Conservation (phyloP, 1,140 invertebrate genomes). For the Leptonema lineaticorne region DNA sequence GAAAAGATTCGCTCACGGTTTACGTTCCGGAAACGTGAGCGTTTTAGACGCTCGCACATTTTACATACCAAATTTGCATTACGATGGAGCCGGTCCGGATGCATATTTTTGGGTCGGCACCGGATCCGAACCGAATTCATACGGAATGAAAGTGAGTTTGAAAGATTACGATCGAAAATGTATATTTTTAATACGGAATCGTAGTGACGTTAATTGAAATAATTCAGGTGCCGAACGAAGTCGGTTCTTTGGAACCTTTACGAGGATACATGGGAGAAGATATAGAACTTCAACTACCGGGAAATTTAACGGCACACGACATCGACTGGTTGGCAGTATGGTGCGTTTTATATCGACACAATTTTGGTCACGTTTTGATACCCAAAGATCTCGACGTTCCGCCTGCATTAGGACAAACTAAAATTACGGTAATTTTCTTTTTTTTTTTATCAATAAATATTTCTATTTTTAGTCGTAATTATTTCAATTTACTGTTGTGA, state of each 20-base stretch:
- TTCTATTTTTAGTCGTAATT: not conserved
- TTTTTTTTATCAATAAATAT: not conserved
- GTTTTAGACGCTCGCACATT: slow-evolving; percentile 90
- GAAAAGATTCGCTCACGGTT: slow-evolving; percentile 78
- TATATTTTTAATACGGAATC: not conserved
- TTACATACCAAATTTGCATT: slow-evolving; percentile 90
- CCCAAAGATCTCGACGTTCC: slow-evolving; percentile 88
- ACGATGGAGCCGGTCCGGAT: slow-evolving; percentile 86
- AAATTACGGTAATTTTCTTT: slow-evolving; percentile 74
- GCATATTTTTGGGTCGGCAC: slow-evolving; percentile 93
- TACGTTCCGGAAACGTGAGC: slow-evolving; percentile 87
- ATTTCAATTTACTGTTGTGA: not conserved
- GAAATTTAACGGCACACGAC: slow-evolving; percentile 82
- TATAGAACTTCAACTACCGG: slow-evolving; percentile 85
- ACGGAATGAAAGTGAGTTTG: slow-evolving; percentile 73
- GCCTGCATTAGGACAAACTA: slow-evolving; percentile 83
- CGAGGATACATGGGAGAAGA: slow-evolving; percentile 85
- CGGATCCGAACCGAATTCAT: slow-evolving; percentile 75
- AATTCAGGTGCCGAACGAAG: slow-evolving; percentile 79
- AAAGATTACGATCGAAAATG: not conserved
- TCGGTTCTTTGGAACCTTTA: slow-evolving; percentile 76
- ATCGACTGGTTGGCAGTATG: slow-evolving; percentile 91
- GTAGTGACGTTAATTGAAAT: not conserved
- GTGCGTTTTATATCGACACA: slow-evolving; percentile 82
- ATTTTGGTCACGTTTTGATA: slow-evolving; percentile 88